Percentiles rank a stretch among this genome's conserved stretches.
Conservation (phyloP, 2,797 vertebrate genomes). For the Gymnocypris eckloni region DNA sequence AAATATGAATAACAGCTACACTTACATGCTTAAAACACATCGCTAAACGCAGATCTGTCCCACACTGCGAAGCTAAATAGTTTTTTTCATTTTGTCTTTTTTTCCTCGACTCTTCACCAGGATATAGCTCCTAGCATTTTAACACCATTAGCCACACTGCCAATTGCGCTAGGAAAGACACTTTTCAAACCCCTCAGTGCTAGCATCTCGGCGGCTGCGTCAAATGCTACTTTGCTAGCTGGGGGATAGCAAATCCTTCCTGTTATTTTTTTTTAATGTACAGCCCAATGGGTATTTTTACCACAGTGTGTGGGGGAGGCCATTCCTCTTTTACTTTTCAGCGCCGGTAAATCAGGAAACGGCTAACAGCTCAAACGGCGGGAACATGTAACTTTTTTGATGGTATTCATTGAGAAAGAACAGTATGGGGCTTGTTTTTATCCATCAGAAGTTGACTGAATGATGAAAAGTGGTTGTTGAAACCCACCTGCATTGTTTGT, state of each 20-base stretch:
- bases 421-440: neutral
- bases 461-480: slow-evolving; percentile 8
- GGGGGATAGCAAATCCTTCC: slow-evolving; percentile 25
- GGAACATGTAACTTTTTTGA: slow-evolving; percentile 27
- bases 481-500: neutral
- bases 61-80: slow-evolving; percentile 24
- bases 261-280: neutral
- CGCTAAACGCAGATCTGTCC: slow-evolving; percentile 9
- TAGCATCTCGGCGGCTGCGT: neutral
- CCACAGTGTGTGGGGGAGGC: slow-evolving; percentile 16
- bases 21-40: slow-evolving; percentile 21
- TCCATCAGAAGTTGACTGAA: slow-evolving; percentile 1
- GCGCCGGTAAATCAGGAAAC: neutral
- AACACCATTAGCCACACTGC: slow-evolving; percentile 41
- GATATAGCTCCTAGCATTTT: slow-evolving; percentile 24
- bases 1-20: slow-evolving; percentile 4
- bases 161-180: neutral
- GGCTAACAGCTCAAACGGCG: slow-evolving; percentile 1
- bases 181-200: slow-evolving; percentile 8
- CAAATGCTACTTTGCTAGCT: slow-evolving; percentile 28
- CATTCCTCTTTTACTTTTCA: slow-evolving; percentile 23
- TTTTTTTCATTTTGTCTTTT: neutral
- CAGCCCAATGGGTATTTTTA: slow-evolving; percentile 35
- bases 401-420: neutral
- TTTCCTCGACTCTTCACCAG: neutral